These are phyloP conservation scores for Cyphomyrmex costatus DNA, from an alignment of 1,140 invertebrate species.

Conservation along the genomic window DNA sequence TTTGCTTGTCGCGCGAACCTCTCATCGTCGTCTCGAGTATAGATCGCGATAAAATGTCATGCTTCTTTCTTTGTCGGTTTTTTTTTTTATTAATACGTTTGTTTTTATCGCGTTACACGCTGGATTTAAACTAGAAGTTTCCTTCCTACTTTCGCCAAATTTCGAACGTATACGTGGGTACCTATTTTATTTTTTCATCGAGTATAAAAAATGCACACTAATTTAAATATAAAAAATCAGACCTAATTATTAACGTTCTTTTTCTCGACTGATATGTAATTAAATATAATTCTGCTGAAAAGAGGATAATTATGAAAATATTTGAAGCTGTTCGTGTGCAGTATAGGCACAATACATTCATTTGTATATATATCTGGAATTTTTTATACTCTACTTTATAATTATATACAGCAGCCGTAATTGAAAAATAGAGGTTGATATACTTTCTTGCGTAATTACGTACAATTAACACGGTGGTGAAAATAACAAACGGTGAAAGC, in stretches of 20 bases:
- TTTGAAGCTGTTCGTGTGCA: background rate
- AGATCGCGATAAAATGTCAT: constrained; percentile 66
- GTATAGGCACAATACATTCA: background rate
- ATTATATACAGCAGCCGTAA: constrained; percentile 27
- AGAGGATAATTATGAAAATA: constrained; percentile 20
- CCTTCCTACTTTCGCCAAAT: too few species aligned
- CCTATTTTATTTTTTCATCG: too few species aligned
- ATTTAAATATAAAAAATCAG: too few species aligned
- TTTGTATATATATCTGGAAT: constrained; percentile 18
- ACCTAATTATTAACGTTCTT: constrained; percentile 49
- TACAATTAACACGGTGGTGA: constrained; percentile 27
- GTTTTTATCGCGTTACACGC: too few species aligned
- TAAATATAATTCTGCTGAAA: constrained; percentile 29
- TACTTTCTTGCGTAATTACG: constrained; percentile 48
- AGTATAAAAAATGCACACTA: too few species aligned
- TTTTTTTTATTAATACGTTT: background rate
- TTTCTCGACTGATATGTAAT: constrained; percentile 8
- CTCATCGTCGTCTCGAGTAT: constrained; percentile 41
- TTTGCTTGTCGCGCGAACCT: constrained; percentile 45
- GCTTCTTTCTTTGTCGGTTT: constrained; percentile 61
- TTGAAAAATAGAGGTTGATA: constrained; percentile 36
- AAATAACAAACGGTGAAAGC: constrained; percentile 22
- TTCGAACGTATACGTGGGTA: too few species aligned
- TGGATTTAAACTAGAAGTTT: too few species aligned
- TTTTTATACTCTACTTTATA: background rate